Evolutionary conservation across 2,113 vertebrate species (phyloP).

Genomic region (Brachirus orientalis): DNA sequence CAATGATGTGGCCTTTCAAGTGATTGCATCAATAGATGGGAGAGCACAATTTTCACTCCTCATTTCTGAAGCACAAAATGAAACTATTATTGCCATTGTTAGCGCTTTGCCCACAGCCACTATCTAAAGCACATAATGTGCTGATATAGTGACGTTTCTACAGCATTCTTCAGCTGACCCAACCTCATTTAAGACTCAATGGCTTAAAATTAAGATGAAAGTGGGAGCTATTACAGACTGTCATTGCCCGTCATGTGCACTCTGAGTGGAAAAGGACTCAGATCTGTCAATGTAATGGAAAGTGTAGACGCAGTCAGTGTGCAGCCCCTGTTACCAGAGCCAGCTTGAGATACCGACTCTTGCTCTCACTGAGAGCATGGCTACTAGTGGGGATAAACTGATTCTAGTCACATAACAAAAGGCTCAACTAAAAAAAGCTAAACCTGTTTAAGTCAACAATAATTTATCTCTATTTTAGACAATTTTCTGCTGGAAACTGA

Average conservation of each 20-base stretch:
- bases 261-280: neutral
- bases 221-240: conserved; percentile 19
- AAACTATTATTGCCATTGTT: conserved; percentile 44
- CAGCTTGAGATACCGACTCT: neutral
- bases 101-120: conserved; percentile 8
- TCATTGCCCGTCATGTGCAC: neutral
- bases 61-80: conserved; percentile 17
- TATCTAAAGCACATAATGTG: conserved; percentile 14
- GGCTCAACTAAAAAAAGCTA: too few species aligned
- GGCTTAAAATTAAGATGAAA: conserved; percentile 31
- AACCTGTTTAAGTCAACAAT: too few species aligned
- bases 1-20: conserved; percentile 39
- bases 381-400: too few species aligned
- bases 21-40: conserved; percentile 46
- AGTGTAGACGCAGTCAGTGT: neutral
- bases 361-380: too few species aligned
- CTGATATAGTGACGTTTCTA: neutral
- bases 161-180: conserved; percentile 27
- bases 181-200: conserved; percentile 42
- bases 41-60: conserved; percentile 31
- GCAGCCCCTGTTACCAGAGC: neutral
- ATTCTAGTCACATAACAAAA: too few species aligned
- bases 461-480: too few species aligned
- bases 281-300: neutral
- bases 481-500: too few species aligned